Evolutionary conservation across 2,888 invertebrate genomes (phyloP), one percentile per base, ranked within the genome.

Genomic region (Megaustenia siamemsis): DNA sequence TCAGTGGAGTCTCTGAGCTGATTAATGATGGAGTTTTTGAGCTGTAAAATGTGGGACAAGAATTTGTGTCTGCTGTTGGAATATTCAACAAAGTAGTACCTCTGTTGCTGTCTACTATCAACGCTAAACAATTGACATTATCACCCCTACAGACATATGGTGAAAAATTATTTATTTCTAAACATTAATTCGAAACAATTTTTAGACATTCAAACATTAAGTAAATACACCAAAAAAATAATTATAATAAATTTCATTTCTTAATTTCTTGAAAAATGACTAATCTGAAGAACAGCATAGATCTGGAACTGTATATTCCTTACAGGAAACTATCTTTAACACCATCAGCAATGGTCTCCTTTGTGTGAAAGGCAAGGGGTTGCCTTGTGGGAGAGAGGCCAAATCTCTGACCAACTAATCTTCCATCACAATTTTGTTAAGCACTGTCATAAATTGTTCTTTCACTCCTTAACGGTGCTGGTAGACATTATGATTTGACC

Each of bases 301-400:
- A 60, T 60, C 63, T 32, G 63, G 43, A 43, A 28, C n/a, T 43
- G 43, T 24, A 69, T 43, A 43, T 45, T 71, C 43, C 28, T 71
- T 43, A 24, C 40, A 43, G 71, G 45, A 43, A 71, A 45, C 43
- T 28, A 8, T 8, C 71, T 71, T 43, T 45, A 71, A 43, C 24
- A 24, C 45, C 28, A 43, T 43, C 45, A 71, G 0, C 43, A 43
- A 71, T 77, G 77, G 38, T 77, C 56, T 56, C 21, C 40, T 77
- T 60, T 77, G 56, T 60, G 53, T 56, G 77, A 35, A 38, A 60
- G 56, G 3, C 5, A 21, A 5, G 3, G 38, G 12, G 24, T 40
- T 56, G 77, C 77, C 77, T 60, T 77, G 60, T 77, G 77, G 77
- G 77, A 77, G 38, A 32, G 77, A 60, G 60, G 40, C 10, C 5